Evolutionary conservation across 2,797 vertebrate genomes (phyloP).

Genomic region (Squalus acanthias): DNA sequence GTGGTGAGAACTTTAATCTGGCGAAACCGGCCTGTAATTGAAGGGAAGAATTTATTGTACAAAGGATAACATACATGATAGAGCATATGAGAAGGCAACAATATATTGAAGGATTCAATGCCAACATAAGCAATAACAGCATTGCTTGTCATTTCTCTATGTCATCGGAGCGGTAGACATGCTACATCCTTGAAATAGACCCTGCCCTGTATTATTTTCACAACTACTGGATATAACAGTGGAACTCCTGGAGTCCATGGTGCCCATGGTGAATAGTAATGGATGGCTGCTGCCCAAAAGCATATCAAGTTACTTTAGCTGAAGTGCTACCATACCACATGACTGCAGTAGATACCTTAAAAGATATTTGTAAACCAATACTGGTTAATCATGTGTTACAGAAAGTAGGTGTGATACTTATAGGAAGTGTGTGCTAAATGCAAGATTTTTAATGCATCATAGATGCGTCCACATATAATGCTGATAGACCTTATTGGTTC

Average conservation of each 20-base stretch:
- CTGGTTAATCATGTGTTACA: neutral
- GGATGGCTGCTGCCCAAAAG: neutral
- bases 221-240: neutral
- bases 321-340: neutral
- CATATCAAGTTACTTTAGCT: neutral
- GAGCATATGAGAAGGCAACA: too few species aligned
- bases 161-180: neutral
- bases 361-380: neutral
- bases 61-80: too few species aligned
- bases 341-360: neutral
- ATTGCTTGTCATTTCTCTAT: neutral
- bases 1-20: slow-evolving; percentile 95
- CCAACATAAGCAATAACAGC: neutral
- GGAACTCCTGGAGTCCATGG: neutral
- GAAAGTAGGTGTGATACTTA: neutral
- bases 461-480: neutral
- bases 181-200: neutral
- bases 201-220: neutral
- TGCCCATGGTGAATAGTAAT: neutral
- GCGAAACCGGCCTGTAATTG: slow-evolving; percentile 83
- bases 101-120: neutral
- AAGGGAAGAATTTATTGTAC: slow-evolving; percentile 12
- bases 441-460: neutral
- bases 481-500: neutral
- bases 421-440: neutral